A percentile compares a stretch with the other conserved stretches of the same genome.
These are phyloP conservation scores for Brachionus paranguensis DNA, from an alignment of 1,140 invertebrate genomes.

Conservation along the genomic window DNA sequence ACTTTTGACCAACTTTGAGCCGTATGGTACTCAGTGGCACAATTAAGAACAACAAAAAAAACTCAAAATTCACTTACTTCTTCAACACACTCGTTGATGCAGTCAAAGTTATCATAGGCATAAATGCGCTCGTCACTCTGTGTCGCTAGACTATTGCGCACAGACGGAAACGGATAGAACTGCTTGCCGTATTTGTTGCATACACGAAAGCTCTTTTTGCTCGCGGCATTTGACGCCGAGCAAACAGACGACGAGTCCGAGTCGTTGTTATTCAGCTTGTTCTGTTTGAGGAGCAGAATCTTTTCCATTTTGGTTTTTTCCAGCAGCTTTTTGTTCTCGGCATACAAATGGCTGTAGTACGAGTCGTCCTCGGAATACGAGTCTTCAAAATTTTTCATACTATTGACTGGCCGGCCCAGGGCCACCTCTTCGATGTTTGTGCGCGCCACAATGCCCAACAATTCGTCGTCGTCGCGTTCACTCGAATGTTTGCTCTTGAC, in stretches of 20 bases:
- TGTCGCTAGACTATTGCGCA: neutral
- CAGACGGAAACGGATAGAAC: neutral
- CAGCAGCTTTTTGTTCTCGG: neutral
- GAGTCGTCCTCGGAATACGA: neutral
- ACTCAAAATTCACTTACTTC: neutral
- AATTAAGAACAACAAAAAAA: neutral
- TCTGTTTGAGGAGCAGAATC: neutral
- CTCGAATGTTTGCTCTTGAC: neutral
- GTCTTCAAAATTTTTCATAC: neutral
- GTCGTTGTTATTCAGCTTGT: neutral
- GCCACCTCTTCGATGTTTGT: neutral
- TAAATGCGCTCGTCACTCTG: constrained; percentile 3
- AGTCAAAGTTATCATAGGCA: constrained; percentile 40
- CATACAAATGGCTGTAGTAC: constrained; percentile 20
- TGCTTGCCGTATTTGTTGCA: neutral
- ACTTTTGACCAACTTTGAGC: neutral
- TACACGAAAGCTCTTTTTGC: neutral
- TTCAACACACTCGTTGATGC: constrained; percentile 35
- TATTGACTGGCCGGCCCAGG: neutral
- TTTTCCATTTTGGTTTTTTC: constrained; percentile 17
- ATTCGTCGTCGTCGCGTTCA: neutral
- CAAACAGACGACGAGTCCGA: constrained; percentile 1
- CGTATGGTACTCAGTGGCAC: too few relatives aligned
- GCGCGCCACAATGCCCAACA: neutral
- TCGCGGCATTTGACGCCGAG: neutral